These are phyloP conservation scores for Coleophora deauratella DNA, from an alignment of 2,888 invertebrate species.

Conservation along the genomic window DNA sequence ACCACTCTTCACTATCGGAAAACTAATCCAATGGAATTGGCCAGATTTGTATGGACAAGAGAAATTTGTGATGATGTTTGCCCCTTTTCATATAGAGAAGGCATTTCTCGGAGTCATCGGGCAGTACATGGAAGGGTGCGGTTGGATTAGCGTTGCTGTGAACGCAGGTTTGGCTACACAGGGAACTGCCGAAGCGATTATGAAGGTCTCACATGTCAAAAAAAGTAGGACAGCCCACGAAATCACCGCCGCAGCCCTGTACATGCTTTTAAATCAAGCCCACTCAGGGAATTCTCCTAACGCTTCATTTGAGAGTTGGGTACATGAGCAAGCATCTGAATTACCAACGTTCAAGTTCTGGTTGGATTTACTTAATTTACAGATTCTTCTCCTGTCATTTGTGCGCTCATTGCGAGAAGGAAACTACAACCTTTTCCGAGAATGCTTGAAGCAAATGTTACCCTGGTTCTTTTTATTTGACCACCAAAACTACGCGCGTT, in stretches of 20 bases:
- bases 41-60: conserved; percentile 6
- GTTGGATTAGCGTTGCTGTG: conserved; percentile 5
- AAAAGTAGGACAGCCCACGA: no score
- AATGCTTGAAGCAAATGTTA: conserved; percentile 6
- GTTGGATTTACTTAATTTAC: conserved; percentile 2
- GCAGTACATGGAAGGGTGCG: conserved; percentile 6
- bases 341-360: conserved; percentile 1
- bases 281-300: conserved; percentile 6
- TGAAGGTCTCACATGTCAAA: conserved; percentile 6
- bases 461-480: conserved; percentile 5
- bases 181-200: conserved; percentile 4
- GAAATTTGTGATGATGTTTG: conserved; percentile 8
- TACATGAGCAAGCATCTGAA: conserved; percentile 3
- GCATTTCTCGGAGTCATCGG: conserved; percentile 8
- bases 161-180: conserved; percentile 6
- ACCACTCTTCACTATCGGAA: conserved; percentile 6
- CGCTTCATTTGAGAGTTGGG: conserved; percentile 5
- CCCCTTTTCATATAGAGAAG: conserved; percentile 7
- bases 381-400: conserved; percentile 5
- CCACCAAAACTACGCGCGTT: no score
- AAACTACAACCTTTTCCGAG: conserved; percentile 5
- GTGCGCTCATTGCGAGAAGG: conserved; percentile 6
- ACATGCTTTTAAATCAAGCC: conserved; percentile 7
- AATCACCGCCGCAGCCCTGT: conserved; percentile 7
- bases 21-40: conserved; percentile 6